A percentile compares a stretch with the other conserved stretches of the same genome.
Evolutionary conservation across 2,888 invertebrate species (phyloP).

Genomic region (Cryptocephalus moraei): DNA sequence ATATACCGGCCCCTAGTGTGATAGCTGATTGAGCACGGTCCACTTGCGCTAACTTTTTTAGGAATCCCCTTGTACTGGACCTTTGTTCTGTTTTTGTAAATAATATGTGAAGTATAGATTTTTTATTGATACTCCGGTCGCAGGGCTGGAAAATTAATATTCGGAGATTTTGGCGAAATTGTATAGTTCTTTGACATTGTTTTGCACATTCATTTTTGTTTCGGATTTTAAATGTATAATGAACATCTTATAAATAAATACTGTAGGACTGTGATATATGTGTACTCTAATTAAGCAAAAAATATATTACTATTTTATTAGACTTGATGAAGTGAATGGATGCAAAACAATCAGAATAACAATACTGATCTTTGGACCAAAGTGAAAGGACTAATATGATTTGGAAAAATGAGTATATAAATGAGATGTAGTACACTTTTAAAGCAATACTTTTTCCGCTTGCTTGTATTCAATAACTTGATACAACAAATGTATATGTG

Average conservation of each 20-base stretch:
- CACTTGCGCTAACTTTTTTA: conserved; percentile 54
- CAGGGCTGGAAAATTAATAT: conserved; percentile 4
- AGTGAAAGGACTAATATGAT: conserved; percentile 23
- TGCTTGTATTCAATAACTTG: conserved; percentile 22
- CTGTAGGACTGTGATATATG: conserved; percentile 42
- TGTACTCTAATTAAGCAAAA: conserved; percentile 33
- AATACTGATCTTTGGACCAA: conserved; percentile 35
- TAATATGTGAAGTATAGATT: conserved; percentile 14
- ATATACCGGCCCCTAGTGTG: conserved; percentile 60
- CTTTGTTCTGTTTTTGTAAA: conserved; percentile 38
- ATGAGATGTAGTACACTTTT: conserved; percentile 34
- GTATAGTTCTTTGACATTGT: neutral
- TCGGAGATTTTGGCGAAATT: conserved; percentile 1
- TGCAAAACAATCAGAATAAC: conserved; percentile 27
- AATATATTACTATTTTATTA: conserved; percentile 28
- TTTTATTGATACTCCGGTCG: conserved; percentile 4
- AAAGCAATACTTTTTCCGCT: conserved; percentile 38
- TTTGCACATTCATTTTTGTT: neutral
- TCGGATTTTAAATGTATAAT: neutral
- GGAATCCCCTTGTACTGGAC: conserved; percentile 42
- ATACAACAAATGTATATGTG: too few species aligned
- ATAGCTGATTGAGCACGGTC: conserved; percentile 63
- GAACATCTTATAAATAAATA: conserved; percentile 21
- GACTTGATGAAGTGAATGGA: conserved; percentile 19
- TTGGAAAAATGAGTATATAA: neutral